Base-by-base conservation (phyloP, 2,888 invertebrate species). In the Torymus texanus region DNA sequence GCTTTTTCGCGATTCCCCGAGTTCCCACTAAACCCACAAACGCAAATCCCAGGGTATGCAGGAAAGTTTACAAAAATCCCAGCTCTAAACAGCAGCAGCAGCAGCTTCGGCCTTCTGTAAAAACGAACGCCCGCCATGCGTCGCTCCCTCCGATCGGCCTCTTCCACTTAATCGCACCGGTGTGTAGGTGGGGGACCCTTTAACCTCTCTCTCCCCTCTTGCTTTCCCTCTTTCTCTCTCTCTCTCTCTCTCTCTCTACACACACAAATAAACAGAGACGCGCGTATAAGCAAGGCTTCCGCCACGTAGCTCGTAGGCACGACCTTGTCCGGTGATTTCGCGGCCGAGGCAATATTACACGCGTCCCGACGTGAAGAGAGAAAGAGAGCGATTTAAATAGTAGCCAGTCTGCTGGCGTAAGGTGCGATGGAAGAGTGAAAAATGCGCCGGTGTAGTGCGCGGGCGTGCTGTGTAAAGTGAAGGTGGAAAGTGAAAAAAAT, bases 321-420 rank as follows among this genome's bases (percentile, higher is more conserved):
- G 79, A 74, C 79, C 79, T 79, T 79, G 79, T 29, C 41, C n/a
- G 10, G 65, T 50, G 63, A 53, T 75, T 79, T 78, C 79, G 79
- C 75, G 75, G 75, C 72, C 73, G 61, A 56, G 63, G 41, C n/a
- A 10, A 21, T 21, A 21, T 21, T 21, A 21, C 12, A 1, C 10
- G 16, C 51, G 16, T 2, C 2, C 21, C 67, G 16, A n/a, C 18
- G 66, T 53, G 55, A 2, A 18, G 18, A 11, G 16, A 16, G 50
- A 14, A 16, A 59, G 12, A 53, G 21, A 73, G 61, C 5, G 51
- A 73, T 73, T 78, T 78, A 78, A 78, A 78, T 78, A 78, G 77
- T n/a, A 16, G n/a, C 29, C 14, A n/a, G 29, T 29, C 24, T 24
- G 24, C 41, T 41, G 41, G 41, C 41, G 41, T 8, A 41, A 41